These are phyloP conservation scores for Parotia lawesii DNA, from an alignment of 2,113 vertebrate genomes.

Conservation along the genomic window DNA sequence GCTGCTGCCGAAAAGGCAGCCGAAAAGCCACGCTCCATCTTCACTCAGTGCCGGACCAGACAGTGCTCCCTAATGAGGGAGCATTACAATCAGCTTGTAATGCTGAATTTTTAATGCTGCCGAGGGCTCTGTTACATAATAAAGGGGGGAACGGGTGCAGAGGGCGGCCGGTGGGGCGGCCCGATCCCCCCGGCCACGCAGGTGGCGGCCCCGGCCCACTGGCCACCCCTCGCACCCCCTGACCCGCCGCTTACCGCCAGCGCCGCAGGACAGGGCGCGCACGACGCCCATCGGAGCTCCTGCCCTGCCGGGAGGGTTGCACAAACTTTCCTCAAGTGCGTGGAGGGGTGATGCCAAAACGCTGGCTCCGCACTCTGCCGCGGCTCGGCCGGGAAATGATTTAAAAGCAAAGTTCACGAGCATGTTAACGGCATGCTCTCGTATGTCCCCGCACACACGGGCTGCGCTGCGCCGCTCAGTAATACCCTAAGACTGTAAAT, in stretches of 20 bases:
- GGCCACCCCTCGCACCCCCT: not conserved
- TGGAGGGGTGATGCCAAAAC: slow-evolving; percentile 11
- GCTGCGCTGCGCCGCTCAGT: slow-evolving; percentile 52
- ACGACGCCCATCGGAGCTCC: slow-evolving; percentile 49
- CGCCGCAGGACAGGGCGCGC: not conserved
- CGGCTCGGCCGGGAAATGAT: slow-evolving; percentile 18
- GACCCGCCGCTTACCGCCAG: slow-evolving; percentile 34
- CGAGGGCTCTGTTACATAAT: slow-evolving; percentile 83
- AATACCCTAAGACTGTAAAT: slow-evolving; percentile 83
- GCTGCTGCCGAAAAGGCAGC: slow-evolving; percentile 55
- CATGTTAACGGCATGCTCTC: slow-evolving; percentile 41
- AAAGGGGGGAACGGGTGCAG: slow-evolving; percentile 62
- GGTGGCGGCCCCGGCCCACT: not conserved
- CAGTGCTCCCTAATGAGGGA: slow-evolving; percentile 77
- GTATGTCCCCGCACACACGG: slow-evolving; percentile 19
- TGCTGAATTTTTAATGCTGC: slow-evolving; percentile 79
- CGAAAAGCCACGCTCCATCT: slow-evolving; percentile 58
- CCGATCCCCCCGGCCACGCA: not conserved
- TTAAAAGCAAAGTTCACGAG: slow-evolving; percentile 65
- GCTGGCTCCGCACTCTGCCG: not conserved
- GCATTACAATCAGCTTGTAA: slow-evolving; percentile 80
- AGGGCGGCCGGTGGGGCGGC: slow-evolving; percentile 3
- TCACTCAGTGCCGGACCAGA: slow-evolving; percentile 70
- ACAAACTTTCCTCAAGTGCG: slow-evolving; percentile 42
- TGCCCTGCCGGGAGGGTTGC: slow-evolving; percentile 15